Evolutionary conservation across 2,888 invertebrate genomes (phyloP), one percentile per base, ranked within the genome.

Genomic region (Caenorhabditis auriculariae): DNA sequence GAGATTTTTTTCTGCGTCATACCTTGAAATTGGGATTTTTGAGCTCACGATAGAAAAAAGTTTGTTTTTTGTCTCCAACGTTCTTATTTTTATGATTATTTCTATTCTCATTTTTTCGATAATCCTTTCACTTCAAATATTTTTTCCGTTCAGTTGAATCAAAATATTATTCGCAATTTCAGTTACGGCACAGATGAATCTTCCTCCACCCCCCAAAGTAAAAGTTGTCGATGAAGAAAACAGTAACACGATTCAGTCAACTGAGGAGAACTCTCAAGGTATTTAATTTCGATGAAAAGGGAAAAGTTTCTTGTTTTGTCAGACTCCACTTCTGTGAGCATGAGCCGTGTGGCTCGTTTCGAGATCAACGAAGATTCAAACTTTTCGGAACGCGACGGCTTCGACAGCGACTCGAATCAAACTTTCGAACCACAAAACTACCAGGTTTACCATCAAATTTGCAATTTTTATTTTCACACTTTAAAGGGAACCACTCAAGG

Each of bases 371-470:
- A 79, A 44, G 79, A 79, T 48, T 79, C 79, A 35, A 79, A 79
- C 54, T 79, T 80, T 54, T 79, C 78, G 15, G 76, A 78, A 23
- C 57, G 59, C 9, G 64, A 61, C 46, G 72, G 65, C 7, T 77
- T 76, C 45, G 78, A 79, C 53, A 70, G 69, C 47, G 79, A 79
- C 50, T 78, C 77, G 15, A 78, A 78, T 56, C 74, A 73, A 54
- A 70, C 70, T 0, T 70, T 70, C 46, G 70, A 70, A 19, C 70
- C 70, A 12, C 65, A 66, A 45, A 53, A 54, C 43, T 65, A 65
- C 32, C 48, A 53, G 3, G 4, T n/a, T 48, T 24, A 4, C 23
- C 23, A 6, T 7, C 7, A 24, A 38, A 19, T 12, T 6, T 6
- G n/a, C 0, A 12, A 23, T 48, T 26, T 41, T 41, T n/a, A n/a